Evolutionary conservation across 2,888 invertebrate species (phyloP).

Genomic region (Pyrocoelia pectoralis): DNA sequence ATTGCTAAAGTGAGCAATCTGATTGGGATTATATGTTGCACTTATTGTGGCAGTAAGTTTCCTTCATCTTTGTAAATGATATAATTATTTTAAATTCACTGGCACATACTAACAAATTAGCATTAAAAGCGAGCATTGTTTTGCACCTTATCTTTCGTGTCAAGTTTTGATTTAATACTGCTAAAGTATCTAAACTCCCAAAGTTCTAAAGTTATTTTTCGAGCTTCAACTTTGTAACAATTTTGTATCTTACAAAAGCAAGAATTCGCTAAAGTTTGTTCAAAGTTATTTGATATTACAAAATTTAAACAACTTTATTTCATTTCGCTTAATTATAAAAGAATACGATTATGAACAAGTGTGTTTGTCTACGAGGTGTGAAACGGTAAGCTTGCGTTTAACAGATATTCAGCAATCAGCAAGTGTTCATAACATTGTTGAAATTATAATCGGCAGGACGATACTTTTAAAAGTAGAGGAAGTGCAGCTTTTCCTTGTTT

Average conservation of each 20-base stretch:
- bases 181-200: conserved; percentile 32
- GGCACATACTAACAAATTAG: neutral
- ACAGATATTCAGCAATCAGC: too few relatives aligned
- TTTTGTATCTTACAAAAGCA: conserved; percentile 32
- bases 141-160: conserved; percentile 15
- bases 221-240: conserved; percentile 35
- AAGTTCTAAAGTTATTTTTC: conserved; percentile 35
- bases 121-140: conserved; percentile 21
- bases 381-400: too few relatives aligned
- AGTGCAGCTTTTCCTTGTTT: too few relatives aligned
- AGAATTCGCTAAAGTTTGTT: conserved; percentile 24
- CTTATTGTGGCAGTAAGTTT: too few relatives aligned
- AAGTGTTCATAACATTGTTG: too few relatives aligned
- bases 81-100: too few relatives aligned
- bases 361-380: too few relatives aligned
- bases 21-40: too few relatives aligned
- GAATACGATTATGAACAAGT: neutral
- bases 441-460: too few relatives aligned
- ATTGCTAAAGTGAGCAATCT: too few relatives aligned
- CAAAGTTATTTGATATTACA: conserved; percentile 35
- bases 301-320: conserved; percentile 35
- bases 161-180: conserved; percentile 33
- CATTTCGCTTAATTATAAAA: conserved; percentile 14
- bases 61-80: too few relatives aligned
- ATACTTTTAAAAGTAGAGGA: too few relatives aligned